phyloP scores from a whole-genome alignment of 2,888 invertebrate genomes.

The Melieria picta region DNA sequence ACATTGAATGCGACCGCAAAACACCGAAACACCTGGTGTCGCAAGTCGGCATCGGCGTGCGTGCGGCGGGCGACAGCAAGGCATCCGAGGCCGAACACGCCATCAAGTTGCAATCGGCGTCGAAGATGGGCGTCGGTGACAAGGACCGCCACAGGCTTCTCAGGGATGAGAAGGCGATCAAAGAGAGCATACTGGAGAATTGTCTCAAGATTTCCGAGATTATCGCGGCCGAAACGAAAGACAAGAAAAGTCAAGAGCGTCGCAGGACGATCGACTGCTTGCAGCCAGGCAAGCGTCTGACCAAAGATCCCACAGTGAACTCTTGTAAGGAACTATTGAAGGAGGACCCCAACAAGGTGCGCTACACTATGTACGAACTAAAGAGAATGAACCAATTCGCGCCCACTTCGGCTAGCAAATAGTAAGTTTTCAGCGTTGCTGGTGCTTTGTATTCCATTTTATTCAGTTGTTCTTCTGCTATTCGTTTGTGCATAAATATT shows the following conservation, averaged over 20 bases:
- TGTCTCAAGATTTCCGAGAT: slow-evolving; percentile 45
- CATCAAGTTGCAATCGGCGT: background rate
- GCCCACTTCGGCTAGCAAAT: slow-evolving; percentile 26
- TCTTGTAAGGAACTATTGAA: slow-evolving; percentile 19
- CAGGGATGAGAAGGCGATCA: slow-evolving; percentile 15
- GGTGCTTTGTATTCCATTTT: too few relatives aligned
- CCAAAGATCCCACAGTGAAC: slow-evolving; percentile 2
- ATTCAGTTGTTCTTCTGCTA: too few relatives aligned
- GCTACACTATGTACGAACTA: slow-evolving; percentile 45
- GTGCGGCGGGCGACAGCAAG: slow-evolving; percentile 49
- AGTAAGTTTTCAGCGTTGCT: background rate
- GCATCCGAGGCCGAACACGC: background rate
- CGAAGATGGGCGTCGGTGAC: background rate
- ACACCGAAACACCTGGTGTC: slow-evolving; percentile 57
- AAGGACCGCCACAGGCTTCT: background rate
- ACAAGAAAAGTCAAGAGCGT: slow-evolving; percentile 38
- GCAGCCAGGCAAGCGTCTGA: slow-evolving; percentile 2
- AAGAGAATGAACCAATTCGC: slow-evolving; percentile 44
- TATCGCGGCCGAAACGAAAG: slow-evolving; percentile 38
- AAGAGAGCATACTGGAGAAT: slow-evolving; percentile 41
- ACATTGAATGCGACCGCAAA: slow-evolving; percentile 52
- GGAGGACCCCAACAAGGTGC: slow-evolving; percentile 30
- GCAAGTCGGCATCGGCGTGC: slow-evolving; percentile 54
- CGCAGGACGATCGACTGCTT: slow-evolving; percentile 12
- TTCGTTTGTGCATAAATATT: too few relatives aligned